These are phyloP conservation scores for Trichoplusia ni DNA, from an alignment of 1,140 invertebrate species.

Conservation along the genomic window DNA sequence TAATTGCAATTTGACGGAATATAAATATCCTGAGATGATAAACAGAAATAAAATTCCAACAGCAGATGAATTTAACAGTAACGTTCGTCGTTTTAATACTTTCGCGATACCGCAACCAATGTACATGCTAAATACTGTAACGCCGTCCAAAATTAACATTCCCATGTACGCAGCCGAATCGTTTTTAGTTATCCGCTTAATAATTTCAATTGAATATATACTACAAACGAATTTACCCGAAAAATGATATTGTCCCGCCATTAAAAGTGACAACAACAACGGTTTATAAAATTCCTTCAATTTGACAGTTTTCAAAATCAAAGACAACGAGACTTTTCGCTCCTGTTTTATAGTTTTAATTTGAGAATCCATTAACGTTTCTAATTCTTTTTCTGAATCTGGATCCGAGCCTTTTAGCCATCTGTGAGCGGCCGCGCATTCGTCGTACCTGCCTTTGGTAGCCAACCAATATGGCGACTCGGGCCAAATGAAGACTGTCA, in stretches of 20 bases:
- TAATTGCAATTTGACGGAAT: slow-evolving; percentile 33
- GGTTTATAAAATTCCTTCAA: slow-evolving; percentile 45
- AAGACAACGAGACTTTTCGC: not conserved
- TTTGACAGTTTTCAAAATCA: slow-evolving; percentile 15
- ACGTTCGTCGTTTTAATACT: slow-evolving; percentile 35
- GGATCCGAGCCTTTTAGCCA: slow-evolving; percentile 41
- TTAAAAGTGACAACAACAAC: slow-evolving; percentile 29
- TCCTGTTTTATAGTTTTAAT: not conserved
- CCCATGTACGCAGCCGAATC: slow-evolving; percentile 39
- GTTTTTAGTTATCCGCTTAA: slow-evolving; percentile 42
- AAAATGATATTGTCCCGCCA: slow-evolving; percentile 27
- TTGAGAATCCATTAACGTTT: slow-evolving; percentile 2
- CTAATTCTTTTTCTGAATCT: slow-evolving; percentile 39
- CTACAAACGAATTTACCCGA: slow-evolving; percentile 48
- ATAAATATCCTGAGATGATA: slow-evolving; percentile 41
- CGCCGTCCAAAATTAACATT: slow-evolving; percentile 53
- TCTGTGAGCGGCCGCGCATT: slow-evolving; percentile 35
- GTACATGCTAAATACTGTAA: slow-evolving; percentile 49
- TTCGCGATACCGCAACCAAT: slow-evolving; percentile 37
- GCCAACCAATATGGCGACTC: slow-evolving; percentile 51
- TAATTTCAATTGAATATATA: slow-evolving; percentile 47
- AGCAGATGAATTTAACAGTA: slow-evolving; percentile 33
- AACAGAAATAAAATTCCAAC: slow-evolving; percentile 38
- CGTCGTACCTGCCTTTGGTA: slow-evolving; percentile 31
- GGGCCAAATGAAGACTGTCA: slow-evolving; percentile 28